These are phyloP conservation scores for Cephus pulcher DNA, from an alignment of 2,888 invertebrate genomes.

Conservation along the genomic window DNA sequence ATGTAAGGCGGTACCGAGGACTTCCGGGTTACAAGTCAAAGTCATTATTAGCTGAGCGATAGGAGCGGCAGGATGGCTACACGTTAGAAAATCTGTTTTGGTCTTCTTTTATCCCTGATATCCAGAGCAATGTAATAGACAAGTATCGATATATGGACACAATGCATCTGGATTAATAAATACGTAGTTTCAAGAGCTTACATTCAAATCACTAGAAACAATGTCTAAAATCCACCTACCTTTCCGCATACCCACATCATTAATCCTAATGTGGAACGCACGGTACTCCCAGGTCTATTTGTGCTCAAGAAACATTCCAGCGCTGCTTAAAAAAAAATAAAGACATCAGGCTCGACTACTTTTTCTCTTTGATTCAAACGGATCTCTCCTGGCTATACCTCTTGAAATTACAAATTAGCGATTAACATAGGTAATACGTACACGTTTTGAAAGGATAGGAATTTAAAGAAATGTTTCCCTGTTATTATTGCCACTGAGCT, in stretches of 20 bases:
- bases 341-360: neutral
- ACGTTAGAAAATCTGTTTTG: neutral
- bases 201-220: neutral
- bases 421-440: neutral
- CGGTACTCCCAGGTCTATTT: neutral
- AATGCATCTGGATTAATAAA: neutral
- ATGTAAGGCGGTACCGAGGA: constrained; percentile 26
- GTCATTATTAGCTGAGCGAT: constrained; percentile 25
- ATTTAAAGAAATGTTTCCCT: neutral
- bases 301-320: neutral
- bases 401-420: neutral
- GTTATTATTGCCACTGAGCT: neutral
- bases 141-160: too few species aligned
- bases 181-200: neutral
- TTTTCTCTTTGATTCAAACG: neutral
- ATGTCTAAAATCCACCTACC: neutral
- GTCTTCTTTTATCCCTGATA: too few species aligned
- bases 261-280: neutral
- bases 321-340: neutral
- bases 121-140: too few species aligned
- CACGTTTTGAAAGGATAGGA: neutral
- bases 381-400: neutral
- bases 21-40: constrained; percentile 36
- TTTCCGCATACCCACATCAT: neutral
- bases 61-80: neutral